Base-by-base conservation (phyloP, 2,888 invertebrate species). In the Ichneumoninae sp. region DNA sequence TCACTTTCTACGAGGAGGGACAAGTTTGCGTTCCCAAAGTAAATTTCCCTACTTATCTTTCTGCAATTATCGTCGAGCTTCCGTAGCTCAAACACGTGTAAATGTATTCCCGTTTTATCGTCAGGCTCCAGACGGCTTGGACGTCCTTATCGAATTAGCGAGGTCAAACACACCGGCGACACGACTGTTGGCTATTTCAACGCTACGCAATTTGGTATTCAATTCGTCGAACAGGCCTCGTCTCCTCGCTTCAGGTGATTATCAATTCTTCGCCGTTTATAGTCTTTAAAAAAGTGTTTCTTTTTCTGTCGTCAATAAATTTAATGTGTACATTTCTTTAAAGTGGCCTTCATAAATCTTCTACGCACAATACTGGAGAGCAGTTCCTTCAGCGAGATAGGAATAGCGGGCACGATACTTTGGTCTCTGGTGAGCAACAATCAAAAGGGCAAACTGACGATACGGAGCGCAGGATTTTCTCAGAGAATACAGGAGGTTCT, bases 371-470 rank as follows among this genome's bases (percentile, higher is more conserved):
- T 94, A 87, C 90, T 95, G 50, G 92, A 93, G 69, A 92, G 91
- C 74, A 94, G 94, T 33, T 92, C 91, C 5, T 83, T 91, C 1
- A 91, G 93, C 47, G 95, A 95, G 88, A 94, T 94, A 83, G 93
- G 93, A 82, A 91, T 94, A 22, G 94, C 94, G 1, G 90, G 95
- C 89, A 90, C 95, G 19, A 96, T 96, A 3, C 94, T 96, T 0
- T 96, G 96, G 96, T 95, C 96, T 0, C 89, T 97, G 66, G 95
- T 96, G 6, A 96, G 96, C 7, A 97, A 97, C 90, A 96, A 96
- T 90, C 96, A 96, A 87, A 96, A 96, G 93, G 96, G 96, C 85
- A 95, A 95, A 91, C 90, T 95, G 47, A 93, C 94, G n/a, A 92
- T 95, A 16, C 94, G 95, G 84, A 94, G 94, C 66, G 94, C 94